phyloP scores from a whole-genome alignment of 2,888 invertebrate genomes.

The Spicauda simplicius region DNA sequence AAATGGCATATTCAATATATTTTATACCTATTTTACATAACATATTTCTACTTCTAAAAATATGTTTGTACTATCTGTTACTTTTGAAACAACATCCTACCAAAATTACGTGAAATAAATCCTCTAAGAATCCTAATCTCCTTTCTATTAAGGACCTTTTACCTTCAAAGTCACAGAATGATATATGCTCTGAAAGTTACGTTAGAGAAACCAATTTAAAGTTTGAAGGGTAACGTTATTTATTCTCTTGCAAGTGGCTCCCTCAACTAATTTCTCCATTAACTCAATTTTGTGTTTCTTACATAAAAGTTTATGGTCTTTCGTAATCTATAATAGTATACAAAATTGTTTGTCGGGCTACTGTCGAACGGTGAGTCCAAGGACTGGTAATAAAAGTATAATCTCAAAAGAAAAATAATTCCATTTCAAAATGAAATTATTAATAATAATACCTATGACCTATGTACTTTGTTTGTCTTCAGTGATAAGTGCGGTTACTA shows the following conservation, averaged over 20 bases:
- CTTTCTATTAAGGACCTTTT: background rate
- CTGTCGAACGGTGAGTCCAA: too few species aligned
- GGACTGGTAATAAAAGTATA: too few species aligned
- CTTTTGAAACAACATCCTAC: background rate
- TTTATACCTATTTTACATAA: too few species aligned
- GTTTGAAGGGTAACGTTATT: constrained; percentile 34
- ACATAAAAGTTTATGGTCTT: background rate
- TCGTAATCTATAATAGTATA: too few species aligned
- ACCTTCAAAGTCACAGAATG: background rate
- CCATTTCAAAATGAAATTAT: too few species aligned
- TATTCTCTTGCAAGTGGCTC: constrained; percentile 35
- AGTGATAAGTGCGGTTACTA: too few species aligned
- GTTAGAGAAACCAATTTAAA: constrained; percentile 33
- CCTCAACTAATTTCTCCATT: constrained; percentile 25
- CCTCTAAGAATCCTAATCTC: background rate
- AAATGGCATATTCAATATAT: too few species aligned
- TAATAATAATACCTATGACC: too few species aligned
- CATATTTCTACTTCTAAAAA: background rate
- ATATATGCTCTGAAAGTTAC: background rate
- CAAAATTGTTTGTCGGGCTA: too few species aligned
- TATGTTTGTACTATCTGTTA: background rate
- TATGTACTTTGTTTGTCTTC: too few species aligned
- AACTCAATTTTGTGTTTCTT: background rate
- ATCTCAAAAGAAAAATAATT: too few species aligned
- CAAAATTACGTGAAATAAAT: background rate